These are phyloP conservation scores for Cosmorhoe ocellata DNA, from an alignment of 2,888 invertebrate species.

Conservation along the genomic window DNA sequence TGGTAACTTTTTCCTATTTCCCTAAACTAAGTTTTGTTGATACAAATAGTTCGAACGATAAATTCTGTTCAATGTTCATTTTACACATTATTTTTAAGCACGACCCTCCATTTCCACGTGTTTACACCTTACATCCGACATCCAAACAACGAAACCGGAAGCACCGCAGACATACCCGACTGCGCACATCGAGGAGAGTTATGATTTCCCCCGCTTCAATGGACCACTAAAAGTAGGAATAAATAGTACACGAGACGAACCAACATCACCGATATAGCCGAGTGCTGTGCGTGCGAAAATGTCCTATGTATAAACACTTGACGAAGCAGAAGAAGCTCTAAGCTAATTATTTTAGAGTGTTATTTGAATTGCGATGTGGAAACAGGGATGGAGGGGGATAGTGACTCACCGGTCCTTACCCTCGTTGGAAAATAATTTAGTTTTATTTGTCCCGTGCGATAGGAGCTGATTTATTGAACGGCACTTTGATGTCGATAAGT, in stretches of 20 bases:
- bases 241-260: slow-evolving; percentile 50
- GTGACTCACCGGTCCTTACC: slow-evolving; percentile 73
- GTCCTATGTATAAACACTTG: slow-evolving; percentile 21
- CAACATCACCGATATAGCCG: slow-evolving; percentile 33
- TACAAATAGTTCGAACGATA: neutral
- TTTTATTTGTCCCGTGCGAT: slow-evolving; percentile 35
- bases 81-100: slow-evolving; percentile 18
- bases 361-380: slow-evolving; percentile 18
- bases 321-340: slow-evolving; percentile 30
- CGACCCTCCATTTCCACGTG: slow-evolving; percentile 4
- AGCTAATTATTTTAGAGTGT: slow-evolving; percentile 32
- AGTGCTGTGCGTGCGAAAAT: slow-evolving; percentile 16
- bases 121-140: slow-evolving; percentile 24
- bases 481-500: slow-evolving; percentile 23
- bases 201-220: slow-evolving; percentile 53
- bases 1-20: too few species aligned
- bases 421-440: slow-evolving; percentile 58
- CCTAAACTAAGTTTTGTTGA: neutral
- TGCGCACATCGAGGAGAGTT: slow-evolving; percentile 30
- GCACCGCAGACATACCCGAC: slow-evolving; percentile 27
- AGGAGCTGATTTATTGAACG: slow-evolving; percentile 30
- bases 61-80: slow-evolving; percentile 6
- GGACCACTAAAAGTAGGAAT: slow-evolving; percentile 54
- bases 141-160: slow-evolving; percentile 18
- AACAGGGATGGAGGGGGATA: slow-evolving; percentile 15